Percentiles rank a stretch among this genome's conserved stretches.
Conservation (phyloP, 2,888 invertebrate species). For the Lepeophtheirus nordmannii region DNA sequence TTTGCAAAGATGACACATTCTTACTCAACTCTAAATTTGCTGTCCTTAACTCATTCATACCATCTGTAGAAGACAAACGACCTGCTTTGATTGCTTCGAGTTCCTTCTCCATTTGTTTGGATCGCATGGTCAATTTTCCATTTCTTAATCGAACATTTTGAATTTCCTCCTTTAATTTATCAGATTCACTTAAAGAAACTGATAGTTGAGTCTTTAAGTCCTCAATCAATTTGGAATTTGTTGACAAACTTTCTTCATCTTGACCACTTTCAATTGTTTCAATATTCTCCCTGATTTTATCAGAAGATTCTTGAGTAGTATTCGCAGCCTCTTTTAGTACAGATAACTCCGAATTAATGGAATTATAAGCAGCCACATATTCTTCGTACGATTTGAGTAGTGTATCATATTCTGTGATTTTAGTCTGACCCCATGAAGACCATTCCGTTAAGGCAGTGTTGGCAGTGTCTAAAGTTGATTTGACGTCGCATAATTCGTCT, state of each 20-base stretch:
- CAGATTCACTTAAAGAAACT: not conserved
- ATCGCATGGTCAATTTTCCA: constrained; percentile 59
- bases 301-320: not conserved
- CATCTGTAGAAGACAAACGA: not conserved
- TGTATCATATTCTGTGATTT: constrained; percentile 36
- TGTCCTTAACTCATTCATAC: not conserved
- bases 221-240: not conserved
- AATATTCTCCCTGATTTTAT: not conserved
- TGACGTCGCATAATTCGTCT: not conserved
- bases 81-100: not conserved
- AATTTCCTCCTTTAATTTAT: constrained; percentile 13
- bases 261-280: not conserved
- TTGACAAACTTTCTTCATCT: not conserved
- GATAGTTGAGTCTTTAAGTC: constrained; percentile 1
- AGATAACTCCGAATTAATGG: not conserved
- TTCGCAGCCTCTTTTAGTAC: not conserved
- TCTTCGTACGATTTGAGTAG: constrained; percentile 16
- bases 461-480: constrained; percentile 9
- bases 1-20: constrained; percentile 30
- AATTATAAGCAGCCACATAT: constrained; percentile 18
- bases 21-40: not conserved
- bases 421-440: constrained; percentile 47
- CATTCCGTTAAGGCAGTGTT: constrained; percentile 38
- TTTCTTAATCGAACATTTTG: constrained; percentile 32
- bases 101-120: constrained; percentile 58